A percentile compares a stretch with the other conserved stretches of the same genome.
These are phyloP conservation scores for Leucoraja erinaceus DNA, from an alignment of 2,113 vertebrate species.

Conservation along the genomic window DNA sequence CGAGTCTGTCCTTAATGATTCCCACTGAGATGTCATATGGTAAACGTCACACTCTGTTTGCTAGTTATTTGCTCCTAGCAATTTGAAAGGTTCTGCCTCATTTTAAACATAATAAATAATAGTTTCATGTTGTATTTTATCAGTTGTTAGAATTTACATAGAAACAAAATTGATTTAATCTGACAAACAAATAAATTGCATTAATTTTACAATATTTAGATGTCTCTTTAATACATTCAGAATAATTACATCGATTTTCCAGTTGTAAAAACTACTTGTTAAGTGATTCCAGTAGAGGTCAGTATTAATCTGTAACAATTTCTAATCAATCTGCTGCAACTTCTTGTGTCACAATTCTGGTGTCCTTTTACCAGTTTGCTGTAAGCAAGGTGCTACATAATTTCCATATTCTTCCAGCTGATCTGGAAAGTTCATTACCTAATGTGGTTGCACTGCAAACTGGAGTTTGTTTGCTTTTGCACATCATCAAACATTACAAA, in stretches of 20 bases:
- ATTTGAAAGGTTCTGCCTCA: background rate
- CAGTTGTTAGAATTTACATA: background rate
- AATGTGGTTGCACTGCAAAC: background rate
- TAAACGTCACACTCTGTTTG: background rate
- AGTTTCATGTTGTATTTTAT: background rate
- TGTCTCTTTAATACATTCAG: background rate
- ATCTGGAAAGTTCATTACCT: background rate
- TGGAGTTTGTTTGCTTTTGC: background rate
- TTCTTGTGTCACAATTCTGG: background rate
- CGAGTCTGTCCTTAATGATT: slow-evolving; percentile 32
- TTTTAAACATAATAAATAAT: background rate
- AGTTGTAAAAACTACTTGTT: no score
- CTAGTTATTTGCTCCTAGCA: background rate
- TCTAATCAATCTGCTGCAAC: background rate
- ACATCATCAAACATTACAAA: background rate
- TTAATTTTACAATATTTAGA: slow-evolving; percentile 13
- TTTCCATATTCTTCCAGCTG: background rate
- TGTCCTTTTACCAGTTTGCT: background rate
- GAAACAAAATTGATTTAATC: background rate
- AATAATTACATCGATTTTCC: background rate
- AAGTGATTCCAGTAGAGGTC: slow-evolving; percentile 33
- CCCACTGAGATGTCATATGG: slow-evolving; percentile 21
- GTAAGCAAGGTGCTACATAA: background rate
- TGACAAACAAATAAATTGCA: background rate
- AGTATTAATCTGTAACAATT: slow-evolving; percentile 31